phyloP scores from a whole-genome alignment of 2,113 vertebrate genomes.

The Perccottus glenii region DNA sequence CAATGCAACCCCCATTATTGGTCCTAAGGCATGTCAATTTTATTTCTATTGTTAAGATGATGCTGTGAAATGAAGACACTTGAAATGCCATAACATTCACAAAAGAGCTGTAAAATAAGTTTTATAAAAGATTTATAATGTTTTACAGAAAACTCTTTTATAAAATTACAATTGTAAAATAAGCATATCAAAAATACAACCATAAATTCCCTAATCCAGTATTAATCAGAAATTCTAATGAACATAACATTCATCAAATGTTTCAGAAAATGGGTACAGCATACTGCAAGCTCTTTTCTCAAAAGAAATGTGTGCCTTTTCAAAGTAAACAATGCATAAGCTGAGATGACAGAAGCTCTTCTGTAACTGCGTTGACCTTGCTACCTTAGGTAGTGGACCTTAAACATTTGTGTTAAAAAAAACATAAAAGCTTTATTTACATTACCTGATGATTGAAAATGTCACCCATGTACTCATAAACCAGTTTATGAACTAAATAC shows the following conservation, averaged over 20 bases:
- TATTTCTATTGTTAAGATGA: conserved; percentile 21
- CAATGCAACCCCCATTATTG: conserved; percentile 65
- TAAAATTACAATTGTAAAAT: conserved; percentile 21
- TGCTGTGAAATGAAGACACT: conserved; percentile 27
- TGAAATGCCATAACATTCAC: conserved; percentile 41
- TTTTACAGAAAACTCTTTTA: conserved; percentile 18
- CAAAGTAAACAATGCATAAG: conserved; percentile 44
- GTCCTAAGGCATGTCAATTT: conserved; percentile 54
- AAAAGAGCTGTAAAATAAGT: conserved; percentile 6
- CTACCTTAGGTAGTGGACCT: conserved; percentile 27
- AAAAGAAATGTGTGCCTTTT: conserved; percentile 30
- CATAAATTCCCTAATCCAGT: conserved; percentile 19
- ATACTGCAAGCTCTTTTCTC: conserved; percentile 40
- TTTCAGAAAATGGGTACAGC: conserved; percentile 29
- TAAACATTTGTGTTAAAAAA: not conserved
- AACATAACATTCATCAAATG: no score
- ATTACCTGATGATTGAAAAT: conserved; percentile 37
- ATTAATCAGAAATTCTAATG: conserved; percentile 17
- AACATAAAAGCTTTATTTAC: conserved; percentile 37
- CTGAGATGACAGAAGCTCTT: conserved; percentile 42
- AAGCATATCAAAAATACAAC: conserved; percentile 21
- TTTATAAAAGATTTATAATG: conserved; percentile 8
- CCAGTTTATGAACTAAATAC: conserved; percentile 68
- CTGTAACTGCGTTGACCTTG: conserved; percentile 16
- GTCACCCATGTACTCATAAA: conserved; percentile 17